phyloP scores from a whole-genome alignment of 1,140 invertebrate genomes.

The Trinorchestia longiramus region DNA sequence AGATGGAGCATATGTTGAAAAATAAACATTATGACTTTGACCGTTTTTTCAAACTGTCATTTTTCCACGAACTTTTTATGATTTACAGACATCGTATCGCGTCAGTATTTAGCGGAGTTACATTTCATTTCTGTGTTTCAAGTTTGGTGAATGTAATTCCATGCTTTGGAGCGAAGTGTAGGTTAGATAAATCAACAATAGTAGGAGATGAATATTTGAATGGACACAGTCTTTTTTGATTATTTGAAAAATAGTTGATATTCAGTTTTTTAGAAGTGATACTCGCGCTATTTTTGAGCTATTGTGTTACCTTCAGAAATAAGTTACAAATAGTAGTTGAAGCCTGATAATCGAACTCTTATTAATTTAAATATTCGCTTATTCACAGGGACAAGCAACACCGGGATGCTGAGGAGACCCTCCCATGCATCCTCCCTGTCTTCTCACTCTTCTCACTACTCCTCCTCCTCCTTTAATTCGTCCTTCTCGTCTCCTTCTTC shows the following conservation, averaged over 20 bases:
- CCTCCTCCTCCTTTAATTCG: slow-evolving; percentile 22
- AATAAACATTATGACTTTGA: too few species aligned
- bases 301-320: background rate
- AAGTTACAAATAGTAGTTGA: background rate
- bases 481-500: slow-evolving; percentile 32
- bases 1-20: too few species aligned
- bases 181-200: too few species aligned
- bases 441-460: slow-evolving; percentile 41
- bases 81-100: too few species aligned
- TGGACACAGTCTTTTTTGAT: background rate
- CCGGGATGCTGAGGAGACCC: slow-evolving; percentile 17
- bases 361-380: background rate
- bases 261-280: background rate
- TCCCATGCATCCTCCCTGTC: slow-evolving; percentile 36
- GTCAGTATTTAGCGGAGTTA: too few species aligned
- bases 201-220: background rate
- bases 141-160: too few species aligned
- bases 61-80: too few species aligned
- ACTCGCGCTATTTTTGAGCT: background rate
- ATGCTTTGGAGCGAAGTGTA: background rate
- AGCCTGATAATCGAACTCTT: background rate
- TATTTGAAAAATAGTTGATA: too few species aligned
- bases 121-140: too few species aligned
- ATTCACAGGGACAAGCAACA: slow-evolving; percentile 6
- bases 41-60: too few species aligned